Evolutionary conservation across 2,797 vertebrate species (phyloP), one percentile per base, ranked within the genome.

Genomic region (Microtus californicus): DNA sequence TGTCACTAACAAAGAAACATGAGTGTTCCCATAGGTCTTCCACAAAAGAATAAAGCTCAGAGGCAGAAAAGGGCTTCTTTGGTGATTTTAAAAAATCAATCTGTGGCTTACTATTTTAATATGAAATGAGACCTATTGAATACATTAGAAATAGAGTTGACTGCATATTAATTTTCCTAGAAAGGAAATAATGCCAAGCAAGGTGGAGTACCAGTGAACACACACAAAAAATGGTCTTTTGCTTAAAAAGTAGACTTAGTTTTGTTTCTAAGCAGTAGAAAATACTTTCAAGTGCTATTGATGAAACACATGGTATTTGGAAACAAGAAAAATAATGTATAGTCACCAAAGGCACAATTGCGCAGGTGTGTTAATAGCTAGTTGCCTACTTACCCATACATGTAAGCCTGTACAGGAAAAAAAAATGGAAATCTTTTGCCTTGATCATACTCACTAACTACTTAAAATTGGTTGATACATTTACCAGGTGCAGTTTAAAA

Each of bases 81-180:
- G 86, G 78, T 21, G 10, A 51, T 34, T 79, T 83, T 73, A 73
- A 19, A 87, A 87, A 5, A 71, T 88, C 43, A 56, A 45, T 87
- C 92, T 63, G 59, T 92, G 15, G 37, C 92, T 88, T 85, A 74
- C 63, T 93, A 3, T 79, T 94, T 95, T 63, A 88, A 73, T 56
- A 0, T 88, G 2, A 23, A 85, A 48, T 92, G 29, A 91, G 45
- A 5, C 14, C 86, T 73, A 88, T 17, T 54, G n/a, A 54, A 81
- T 90, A 48, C 19, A 87, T 56, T 40, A 29, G 69, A 86, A 95
- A 78, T 48, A 91, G 29, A 86, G 40, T 27, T 54, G 74, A 90
- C 17, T 2, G 29, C 12, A 89, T 74, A 79, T 2, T 37, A 95
- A 25, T 85, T 94, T 92, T 61, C 37, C 25, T 79, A 63, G 73